Evolutionary conservation across 2,797 vertebrate genomes (phyloP), one percentile per base, ranked within the genome.

Genomic region (Silurus lanzhouensis): DNA sequence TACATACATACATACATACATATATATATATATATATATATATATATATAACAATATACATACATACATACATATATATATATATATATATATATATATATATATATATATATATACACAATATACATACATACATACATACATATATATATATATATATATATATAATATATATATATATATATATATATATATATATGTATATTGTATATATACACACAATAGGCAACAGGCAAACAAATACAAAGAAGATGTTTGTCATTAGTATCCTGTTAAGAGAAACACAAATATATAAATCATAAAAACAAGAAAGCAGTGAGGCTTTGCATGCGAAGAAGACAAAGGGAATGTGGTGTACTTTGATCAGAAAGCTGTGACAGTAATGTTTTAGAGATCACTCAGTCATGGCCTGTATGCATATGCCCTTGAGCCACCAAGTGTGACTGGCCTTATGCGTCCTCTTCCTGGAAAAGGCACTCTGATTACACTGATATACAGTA

Each of bases 401-500:
- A 79, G 84, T 83, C 81, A 88, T 76, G 66, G 25, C 61, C 67
- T 82, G 52, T 64, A 81, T 72, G n/a, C 84, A 87, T 64, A 84
- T 64, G 84, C 85, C 90, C 88, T 88, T 89, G 87, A 88, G 86
- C 74, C 64, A 67, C 83, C 84, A 66, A 87, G 68, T 87, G 81
- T 79, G 71, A 67, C 77, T 72, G 84, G 84, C 84, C 86, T 86
- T 87, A 84, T 84, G 81, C 84, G 84, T 83, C 83, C 80, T 87
- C 78, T 89, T 86, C 87, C 84, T 81, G 87, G 81, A 84, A 63
- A 72, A 83, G 84, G 75, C 81, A 81, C 88, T 90, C 87, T 75
- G 83, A 89, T 89, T 89, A 89, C 85, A 89, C 85, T 61, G 55
- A 84, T 74, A 86, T 86, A 89, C 86, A 85, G 90, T 90, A 89